Evolutionary conservation across 2,113 vertebrate genomes (phyloP), one percentile per base, ranked within the genome.

Genomic region (Antennarius striatus): DNA sequence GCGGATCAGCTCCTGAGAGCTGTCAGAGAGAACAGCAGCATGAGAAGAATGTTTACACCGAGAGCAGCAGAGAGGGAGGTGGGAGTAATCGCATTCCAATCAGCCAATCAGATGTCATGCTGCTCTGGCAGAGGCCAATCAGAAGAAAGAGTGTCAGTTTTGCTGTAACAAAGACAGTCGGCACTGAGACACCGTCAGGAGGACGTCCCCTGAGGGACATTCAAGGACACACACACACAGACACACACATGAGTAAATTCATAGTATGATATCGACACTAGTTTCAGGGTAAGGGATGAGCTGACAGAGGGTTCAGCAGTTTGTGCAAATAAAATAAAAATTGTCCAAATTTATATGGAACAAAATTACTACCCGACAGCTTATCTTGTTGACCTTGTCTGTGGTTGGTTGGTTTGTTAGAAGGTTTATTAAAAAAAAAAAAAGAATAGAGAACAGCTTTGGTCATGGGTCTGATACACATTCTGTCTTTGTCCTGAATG

Each of bases 111-210:
- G 88, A 80, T 86, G 78, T 75, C 36, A 75, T 17, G 84, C 75
- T 83, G 81, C 79, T 67, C 68, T 78, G 90, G 85, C 90, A 82
- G 86, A 39, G 39, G 78, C 93, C 95, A 96, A 94, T 95, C 87
- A 82, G 88, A 78, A 86, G 81, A 68, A 29, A 73, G 56, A 83
- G 40, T 82, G 90, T 88, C 92, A 77, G 87, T 76, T 80, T 85
- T 91, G 89, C 91, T 83, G 67, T 28, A 70, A 83, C 79, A 85
- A 80, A 67, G 55, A 77, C 71, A 83, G 70, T 66, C 77, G 86
- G 74, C 68, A 75, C 56, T 30, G 63, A 60, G 48, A 70, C 73
- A 74, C 50, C 69, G 52, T 63, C 69, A 61, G 69, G 49, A 14
- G 56, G 71, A 22, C 22, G 29, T 49, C 56, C 45, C 56, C 9